These are phyloP conservation scores for Hofmannophila pseudospretella DNA, from an alignment of 2,888 invertebrate genomes.

Conservation along the genomic window DNA sequence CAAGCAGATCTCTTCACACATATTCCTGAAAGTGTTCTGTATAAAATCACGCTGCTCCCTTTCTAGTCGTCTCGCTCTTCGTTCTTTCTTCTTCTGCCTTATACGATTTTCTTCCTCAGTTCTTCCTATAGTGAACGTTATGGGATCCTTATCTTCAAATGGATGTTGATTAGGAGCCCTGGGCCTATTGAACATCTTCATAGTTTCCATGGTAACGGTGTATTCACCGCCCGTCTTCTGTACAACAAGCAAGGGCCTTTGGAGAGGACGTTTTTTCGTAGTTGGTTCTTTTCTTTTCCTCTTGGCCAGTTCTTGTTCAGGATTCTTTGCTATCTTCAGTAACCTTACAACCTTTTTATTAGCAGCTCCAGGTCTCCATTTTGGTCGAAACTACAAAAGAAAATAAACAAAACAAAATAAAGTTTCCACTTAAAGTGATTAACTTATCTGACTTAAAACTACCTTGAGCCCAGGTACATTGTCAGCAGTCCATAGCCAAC, in stretches of 20 bases:
- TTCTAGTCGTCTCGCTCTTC: slow-evolving; percentile 52
- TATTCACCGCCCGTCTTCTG: slow-evolving; percentile 65
- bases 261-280: slow-evolving; percentile 44
- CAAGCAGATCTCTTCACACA: slow-evolving; percentile 64
- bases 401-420: slow-evolving; percentile 24
- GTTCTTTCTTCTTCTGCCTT: slow-evolving; percentile 51
- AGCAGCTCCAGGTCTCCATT: slow-evolving; percentile 65
- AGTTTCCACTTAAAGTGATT: slow-evolving; percentile 1
- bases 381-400: slow-evolving; percentile 60
- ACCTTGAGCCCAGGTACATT: slow-evolving; percentile 63
- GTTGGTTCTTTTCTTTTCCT: slow-evolving; percentile 46
- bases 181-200: slow-evolving; percentile 51
- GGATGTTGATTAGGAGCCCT: slow-evolving; percentile 58
- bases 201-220: slow-evolving; percentile 65
- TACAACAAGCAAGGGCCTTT: slow-evolving; percentile 56
- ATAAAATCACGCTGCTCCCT: slow-evolving; percentile 59
- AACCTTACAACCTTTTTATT: slow-evolving; percentile 57
- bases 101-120: slow-evolving; percentile 62
- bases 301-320: slow-evolving; percentile 45
- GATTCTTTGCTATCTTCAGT: slow-evolving; percentile 56
- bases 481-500: slow-evolving; percentile 71
- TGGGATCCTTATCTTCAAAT: slow-evolving; percentile 59
- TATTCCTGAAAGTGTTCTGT: slow-evolving; percentile 58
- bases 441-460: slow-evolving; percentile 12
- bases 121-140: slow-evolving; percentile 61